phyloP scores from a whole-genome alignment of 2,113 vertebrate species.

The human region GRCh38 chr1:61955501-61956000 shows the following conservation, averaged over 20 bases:
- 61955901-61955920: background rate
- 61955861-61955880: background rate
- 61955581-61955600: background rate
- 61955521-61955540: background rate
- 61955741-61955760: background rate
- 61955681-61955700: background rate
- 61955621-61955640: background rate
- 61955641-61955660: background rate
- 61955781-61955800: background rate
- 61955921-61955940: background rate
- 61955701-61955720: background rate
- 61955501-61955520: background rate
- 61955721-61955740: background rate
- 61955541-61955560: background rate
- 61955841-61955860: background rate
- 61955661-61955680: background rate
- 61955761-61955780: background rate
- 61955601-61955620: background rate
- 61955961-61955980: slow-evolving; percentile 8
- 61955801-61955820: background rate
- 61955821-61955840: background rate
- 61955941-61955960: background rate
- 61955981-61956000: slow-evolving; percentile 13
- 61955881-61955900: background rate
- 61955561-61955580: slow-evolving; percentile 3